phyloP scores from a whole-genome alignment of 2,888 invertebrate species.

The Lepidocyrtoides sp. region DNA sequence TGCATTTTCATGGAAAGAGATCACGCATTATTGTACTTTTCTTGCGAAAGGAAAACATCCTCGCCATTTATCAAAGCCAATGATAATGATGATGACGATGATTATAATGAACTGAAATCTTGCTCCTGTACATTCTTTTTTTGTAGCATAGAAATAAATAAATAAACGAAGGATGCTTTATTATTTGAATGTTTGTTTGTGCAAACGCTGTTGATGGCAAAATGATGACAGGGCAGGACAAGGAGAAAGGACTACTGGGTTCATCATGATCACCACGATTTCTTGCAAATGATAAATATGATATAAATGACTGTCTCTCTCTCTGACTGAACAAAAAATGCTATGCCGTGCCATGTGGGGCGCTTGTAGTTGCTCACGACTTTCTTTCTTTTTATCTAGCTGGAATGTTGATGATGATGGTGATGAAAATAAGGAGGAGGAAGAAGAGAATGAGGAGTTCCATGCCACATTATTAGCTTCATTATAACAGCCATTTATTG shows the following conservation, averaged over 20 bases:
- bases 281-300: conserved; percentile 40
- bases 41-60: conserved; percentile 9
- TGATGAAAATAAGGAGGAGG: background rate
- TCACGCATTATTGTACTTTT: conserved; percentile 28
- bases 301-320: conserved; percentile 40
- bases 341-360: background rate
- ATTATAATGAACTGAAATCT: conserved; percentile 14
- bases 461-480: conserved; percentile 33
- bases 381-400: background rate
- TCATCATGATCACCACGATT: conserved; percentile 8
- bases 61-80: conserved; percentile 50
- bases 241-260: conserved; percentile 16
- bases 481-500: conserved; percentile 22
- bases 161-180: background rate
- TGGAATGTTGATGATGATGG: background rate
- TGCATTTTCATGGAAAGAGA: conserved; percentile 54
- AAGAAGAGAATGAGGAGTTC: background rate
- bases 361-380: background rate
- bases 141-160: background rate
- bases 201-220: background rate
- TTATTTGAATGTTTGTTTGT: background rate
- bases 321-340: background rate
- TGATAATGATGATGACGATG: conserved; percentile 32
- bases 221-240: conserved; percentile 46
- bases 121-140: no score